Base-by-base conservation (phyloP, 2,797 vertebrate species). In the Hemitrygon akajei region DNA sequence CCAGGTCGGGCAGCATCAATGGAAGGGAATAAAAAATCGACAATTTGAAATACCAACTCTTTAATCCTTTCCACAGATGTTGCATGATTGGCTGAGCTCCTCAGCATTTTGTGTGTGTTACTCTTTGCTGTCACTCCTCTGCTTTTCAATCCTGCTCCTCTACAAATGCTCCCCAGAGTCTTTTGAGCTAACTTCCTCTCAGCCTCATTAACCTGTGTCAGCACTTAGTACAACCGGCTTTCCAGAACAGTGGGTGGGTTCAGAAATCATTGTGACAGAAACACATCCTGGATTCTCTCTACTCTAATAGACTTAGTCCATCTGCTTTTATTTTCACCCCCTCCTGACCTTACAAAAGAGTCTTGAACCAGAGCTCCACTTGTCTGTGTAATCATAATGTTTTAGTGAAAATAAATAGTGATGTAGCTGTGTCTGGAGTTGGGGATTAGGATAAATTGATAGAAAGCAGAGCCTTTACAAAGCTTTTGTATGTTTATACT, bases 381-480 rank as follows among this genome's bases (percentile, higher is more conserved):
- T 84, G 58, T 84, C 56, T 84, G 81, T 58, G 6, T 84, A 84
- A 84, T 84, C 81, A 84, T 84, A 82, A 81, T 66, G n/a, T 37
- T 91, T 69, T 37, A 66, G 58, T 9, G 69, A 69, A 91, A 91
- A 71, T 91, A 91, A 69, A 91, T 91, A 66, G 60, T 27, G 14
- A 12, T 60, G 7, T n/a, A 89, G 2, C 18, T 60, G 6, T 91
- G 87, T 66, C 16, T 69, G 34, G 63, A 34, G 7, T 89, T 5
- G 5, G 47, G 63, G 63, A 69, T 16, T 16, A 37, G 69, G 87
- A 69, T 34, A 37, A 63, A 91, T 60, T 34, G 87, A 69, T 91
- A 11, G 87, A 63, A 91, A 69, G 47, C 81, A 84, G 79, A 20
- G 37, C 79, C 58, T 87, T 25, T 11, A 47, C 22, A 12, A 10